Conservation (phyloP, 2,888 invertebrate genomes). For the Brachylomia viminalis region DNA sequence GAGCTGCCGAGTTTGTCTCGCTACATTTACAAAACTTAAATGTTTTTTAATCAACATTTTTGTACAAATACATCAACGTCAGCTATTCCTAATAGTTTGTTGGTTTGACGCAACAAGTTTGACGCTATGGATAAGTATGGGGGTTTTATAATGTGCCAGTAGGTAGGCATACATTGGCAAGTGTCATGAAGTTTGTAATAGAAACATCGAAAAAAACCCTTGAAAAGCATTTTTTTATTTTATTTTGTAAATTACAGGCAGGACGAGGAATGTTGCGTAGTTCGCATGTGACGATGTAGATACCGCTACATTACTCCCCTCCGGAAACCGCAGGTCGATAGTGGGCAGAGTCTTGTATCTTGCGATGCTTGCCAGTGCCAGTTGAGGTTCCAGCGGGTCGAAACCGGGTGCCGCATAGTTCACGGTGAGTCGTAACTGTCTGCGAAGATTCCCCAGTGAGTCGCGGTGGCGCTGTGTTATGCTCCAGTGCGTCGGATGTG, state of each 20-base stretch:
- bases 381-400: no score
- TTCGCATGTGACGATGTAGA: no score
- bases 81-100: constrained; percentile 7
- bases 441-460: no score
- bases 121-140: background rate
- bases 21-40: constrained; percentile 21
- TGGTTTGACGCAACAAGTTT: background rate
- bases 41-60: constrained; percentile 51
- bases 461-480: no score
- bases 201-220: background rate
- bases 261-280: background rate
- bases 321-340: no score
- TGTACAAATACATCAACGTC: background rate
- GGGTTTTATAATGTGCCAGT: constrained; percentile 34
- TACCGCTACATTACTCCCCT: no score
- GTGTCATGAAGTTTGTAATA: constrained; percentile 14
- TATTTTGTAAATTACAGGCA: background rate
- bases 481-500: no score
- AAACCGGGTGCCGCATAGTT: no score
- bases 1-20: constrained; percentile 66
- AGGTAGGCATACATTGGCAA: background rate
- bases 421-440: no score
- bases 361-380: no score
- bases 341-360: no score
- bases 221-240: background rate